phyloP scores from a whole-genome alignment of 2,888 invertebrate genomes.

The Isoperla grammatica region DNA sequence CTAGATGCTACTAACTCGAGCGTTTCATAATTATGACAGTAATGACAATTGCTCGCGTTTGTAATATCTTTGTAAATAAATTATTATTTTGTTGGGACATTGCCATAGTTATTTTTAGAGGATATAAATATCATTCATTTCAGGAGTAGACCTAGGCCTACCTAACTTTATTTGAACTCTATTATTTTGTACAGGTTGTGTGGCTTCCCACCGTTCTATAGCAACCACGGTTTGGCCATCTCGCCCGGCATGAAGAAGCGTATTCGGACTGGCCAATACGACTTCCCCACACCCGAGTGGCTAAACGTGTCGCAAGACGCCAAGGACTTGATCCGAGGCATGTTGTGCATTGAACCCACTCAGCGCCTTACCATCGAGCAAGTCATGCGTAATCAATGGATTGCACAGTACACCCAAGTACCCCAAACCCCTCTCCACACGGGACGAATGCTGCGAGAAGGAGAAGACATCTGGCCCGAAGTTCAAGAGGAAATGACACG shows the following conservation, averaged over 20 bases:
- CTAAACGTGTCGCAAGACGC: slow-evolving; percentile 89
- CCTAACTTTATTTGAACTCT: background rate
- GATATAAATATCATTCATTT: no score
- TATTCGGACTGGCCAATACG: slow-evolving; percentile 93
- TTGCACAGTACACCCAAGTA: slow-evolving; percentile 76
- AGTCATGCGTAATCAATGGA: slow-evolving; percentile 84
- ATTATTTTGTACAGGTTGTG: slow-evolving; percentile 57
- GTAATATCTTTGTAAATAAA: no score
- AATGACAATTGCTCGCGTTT: no score
- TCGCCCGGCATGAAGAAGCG: slow-evolving; percentile 99
- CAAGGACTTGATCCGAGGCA: slow-evolving; percentile 89
- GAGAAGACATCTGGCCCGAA: slow-evolving; percentile 91
- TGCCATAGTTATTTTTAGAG: no score
- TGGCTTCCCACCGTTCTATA: slow-evolving; percentile 99
- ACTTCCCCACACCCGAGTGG: slow-evolving; percentile 96
- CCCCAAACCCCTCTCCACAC: slow-evolving; percentile 95
- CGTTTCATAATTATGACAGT: no score
- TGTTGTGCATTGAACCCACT: slow-evolving; percentile 91
- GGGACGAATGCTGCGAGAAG: slow-evolving; percentile 80
- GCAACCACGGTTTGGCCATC: slow-evolving; percentile 94
- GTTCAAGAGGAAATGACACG: slow-evolving; percentile 99
- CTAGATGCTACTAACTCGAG: no score
- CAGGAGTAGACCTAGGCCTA: no score
- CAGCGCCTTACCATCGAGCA: slow-evolving; percentile 85
- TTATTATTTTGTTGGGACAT: no score